These are phyloP conservation scores for Xestia sexstrigata DNA, from an alignment of 2,888 invertebrate genomes.

Conservation along the genomic window DNA sequence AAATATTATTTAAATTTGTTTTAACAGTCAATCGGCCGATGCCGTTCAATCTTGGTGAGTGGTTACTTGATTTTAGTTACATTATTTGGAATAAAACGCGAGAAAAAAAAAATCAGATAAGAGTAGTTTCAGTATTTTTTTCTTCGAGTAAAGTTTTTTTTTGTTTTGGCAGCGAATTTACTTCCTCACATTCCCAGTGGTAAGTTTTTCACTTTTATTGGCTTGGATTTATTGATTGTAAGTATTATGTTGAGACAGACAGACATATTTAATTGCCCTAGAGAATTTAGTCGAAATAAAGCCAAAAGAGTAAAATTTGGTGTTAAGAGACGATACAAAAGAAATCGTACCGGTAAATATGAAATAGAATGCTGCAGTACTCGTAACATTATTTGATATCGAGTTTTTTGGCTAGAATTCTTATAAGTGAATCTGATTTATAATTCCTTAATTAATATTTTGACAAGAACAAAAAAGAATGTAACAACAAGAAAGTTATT, in stretches of 20 bases:
- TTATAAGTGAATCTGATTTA: background rate
- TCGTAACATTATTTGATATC: background rate
- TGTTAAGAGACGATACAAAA: background rate
- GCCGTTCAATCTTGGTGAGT: constrained; percentile 15
- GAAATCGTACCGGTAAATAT: background rate
- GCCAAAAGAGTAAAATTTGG: background rate
- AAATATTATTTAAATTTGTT: constrained; percentile 11
- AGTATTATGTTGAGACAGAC: constrained; percentile 11
- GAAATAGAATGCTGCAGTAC: background rate
- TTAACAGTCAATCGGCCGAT: constrained; percentile 21
- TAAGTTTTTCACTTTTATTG: constrained; percentile 23
- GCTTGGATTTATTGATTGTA: constrained; percentile 7
- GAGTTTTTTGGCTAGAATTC: background rate
- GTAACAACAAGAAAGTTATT: constrained; percentile 8
- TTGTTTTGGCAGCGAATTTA: constrained; percentile 15
- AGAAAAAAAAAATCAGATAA: background rate
- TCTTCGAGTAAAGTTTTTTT: background rate
- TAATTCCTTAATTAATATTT: background rate
- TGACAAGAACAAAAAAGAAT: background rate
- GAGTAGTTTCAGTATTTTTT: background rate
- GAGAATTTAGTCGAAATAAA: background rate
- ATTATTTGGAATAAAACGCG: background rate
- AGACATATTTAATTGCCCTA: background rate
- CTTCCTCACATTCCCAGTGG: constrained; percentile 9
- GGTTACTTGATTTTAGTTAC: background rate